Evolutionary conservation across 2,888 invertebrate genomes (phyloP), one percentile per base, ranked within the genome.

Genomic region (Daptonema setosum): DNA sequence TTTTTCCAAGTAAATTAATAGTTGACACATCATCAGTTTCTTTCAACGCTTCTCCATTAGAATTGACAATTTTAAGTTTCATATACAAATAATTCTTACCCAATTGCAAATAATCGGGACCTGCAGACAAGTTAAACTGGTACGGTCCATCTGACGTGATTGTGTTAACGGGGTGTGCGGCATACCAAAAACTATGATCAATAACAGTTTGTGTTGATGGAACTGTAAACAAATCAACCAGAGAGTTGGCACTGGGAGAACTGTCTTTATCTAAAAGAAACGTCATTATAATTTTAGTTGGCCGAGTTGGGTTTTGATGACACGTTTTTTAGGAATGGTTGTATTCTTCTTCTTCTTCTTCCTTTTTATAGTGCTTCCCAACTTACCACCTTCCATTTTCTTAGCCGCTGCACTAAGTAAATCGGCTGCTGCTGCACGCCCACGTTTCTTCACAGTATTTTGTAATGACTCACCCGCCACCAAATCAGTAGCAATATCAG

Each of bases 151-250:
- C 41, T 24, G 28, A 29, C 2, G 55, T 55, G 3, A 25, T 3
- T n/a, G n/a, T 26, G n/a, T 55, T 48, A 14, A n/a, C 3, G 17
- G 22, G n/a, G 11, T 51, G 28, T 5, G 51, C 35, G 28, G 17
- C 30, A 17, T 51, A 22, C 55, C 55, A 55, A 55, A 30, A 55
- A 20, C 29, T n/a, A 35, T 35, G 3, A 35, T 47, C 24, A 8
- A 54, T 8, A 8, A 24, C 45, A 20, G 47, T 47, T 54, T 43
- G 55, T 25, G 55, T 54, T 22, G 55, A 47, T 5, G 47, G 55
- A 26, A 51, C 29, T 24, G 50, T 29, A 24, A 55, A 55, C 22
- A 55, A 20, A 26, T 55, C 55, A 26, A 55, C 17, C 25, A 47
- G 47, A 26, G 47, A 20, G 43, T 55, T 55, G 22, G 47, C 28